Conservation (phyloP, 2,113 vertebrate species). For the Chelonoidis abingdonii region DNA sequence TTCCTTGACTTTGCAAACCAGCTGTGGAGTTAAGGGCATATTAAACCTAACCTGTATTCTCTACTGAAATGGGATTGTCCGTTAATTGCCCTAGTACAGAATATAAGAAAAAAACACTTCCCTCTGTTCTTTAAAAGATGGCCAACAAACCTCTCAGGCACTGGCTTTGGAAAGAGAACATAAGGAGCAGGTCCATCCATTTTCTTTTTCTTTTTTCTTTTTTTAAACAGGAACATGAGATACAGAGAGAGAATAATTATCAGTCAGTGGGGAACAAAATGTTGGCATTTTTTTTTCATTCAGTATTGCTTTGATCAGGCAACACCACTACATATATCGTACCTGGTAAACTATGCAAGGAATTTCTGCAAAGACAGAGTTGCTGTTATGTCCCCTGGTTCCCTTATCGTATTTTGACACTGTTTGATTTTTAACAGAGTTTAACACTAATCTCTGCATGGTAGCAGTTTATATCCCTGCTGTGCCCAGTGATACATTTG, state of each 20-base stretch:
- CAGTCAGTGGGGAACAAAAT: background rate
- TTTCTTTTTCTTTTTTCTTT: background rate
- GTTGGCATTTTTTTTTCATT: background rate
- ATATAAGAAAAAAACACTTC: background rate
- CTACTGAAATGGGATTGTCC: background rate
- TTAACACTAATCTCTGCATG: background rate
- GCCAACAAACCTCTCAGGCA: background rate
- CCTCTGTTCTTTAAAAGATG: background rate
- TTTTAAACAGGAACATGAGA: background rate
- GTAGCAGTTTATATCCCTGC: background rate
- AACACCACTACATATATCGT: rapidly evolving
- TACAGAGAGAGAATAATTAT: background rate
- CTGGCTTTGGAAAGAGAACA: background rate
- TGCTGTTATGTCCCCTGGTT: background rate
- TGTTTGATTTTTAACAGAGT: constrained; percentile 45
- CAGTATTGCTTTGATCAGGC: background rate
- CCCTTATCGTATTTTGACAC: constrained; percentile 32
- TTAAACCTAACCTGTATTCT: background rate
- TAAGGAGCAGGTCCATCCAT: background rate
- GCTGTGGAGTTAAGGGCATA: background rate
- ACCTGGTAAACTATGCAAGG: background rate
- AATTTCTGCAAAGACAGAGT: constrained; percentile 22
- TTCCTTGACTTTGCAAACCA: constrained; percentile 15
- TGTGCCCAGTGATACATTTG: background rate
- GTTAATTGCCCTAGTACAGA: background rate